A percentile compares a stretch with the other conserved stretches of the same genome.
These are phyloP conservation scores for Drosophila obscura DNA, from an alignment of 1,140 invertebrate genomes.

Conservation along the genomic window DNA sequence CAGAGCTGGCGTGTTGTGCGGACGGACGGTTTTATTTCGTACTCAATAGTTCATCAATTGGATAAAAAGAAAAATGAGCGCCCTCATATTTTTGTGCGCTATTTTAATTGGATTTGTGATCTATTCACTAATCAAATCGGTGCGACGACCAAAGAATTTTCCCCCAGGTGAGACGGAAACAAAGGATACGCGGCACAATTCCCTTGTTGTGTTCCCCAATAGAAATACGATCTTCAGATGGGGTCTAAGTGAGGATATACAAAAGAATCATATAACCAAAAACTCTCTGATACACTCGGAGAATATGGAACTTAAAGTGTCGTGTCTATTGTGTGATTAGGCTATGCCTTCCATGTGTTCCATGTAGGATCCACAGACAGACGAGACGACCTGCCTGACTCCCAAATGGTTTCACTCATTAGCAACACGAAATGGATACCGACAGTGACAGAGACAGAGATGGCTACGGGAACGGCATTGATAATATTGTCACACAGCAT, in stretches of 20 bases:
- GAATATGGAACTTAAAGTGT: no score
- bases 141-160: slow-evolving; percentile 71
- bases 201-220: neutral
- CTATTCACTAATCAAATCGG: slow-evolving; percentile 57
- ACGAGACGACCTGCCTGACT: slow-evolving; percentile 42
- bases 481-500: slow-evolving; percentile 61
- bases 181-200: slow-evolving; percentile 4
- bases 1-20: slow-evolving; percentile 41
- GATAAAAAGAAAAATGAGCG: slow-evolving; percentile 48
- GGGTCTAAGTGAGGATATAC: neutral
- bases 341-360: neutral
- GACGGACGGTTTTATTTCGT: slow-evolving; percentile 36
- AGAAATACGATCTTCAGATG: neutral
- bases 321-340: no score
- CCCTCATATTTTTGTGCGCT: slow-evolving; percentile 52
- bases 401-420: slow-evolving; percentile 20
- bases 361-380: neutral
- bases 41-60: slow-evolving; percentile 7
- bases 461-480: slow-evolving; percentile 31
- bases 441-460: neutral
- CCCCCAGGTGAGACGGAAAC: slow-evolving; percentile 68
- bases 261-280: no score
- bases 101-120: slow-evolving; percentile 60
- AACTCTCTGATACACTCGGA: no score
- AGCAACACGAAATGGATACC: slow-evolving; percentile 36